These are phyloP conservation scores for Haemorhous mexicanus DNA, from an alignment of 2,113 vertebrate species.

Conservation along the genomic window DNA sequence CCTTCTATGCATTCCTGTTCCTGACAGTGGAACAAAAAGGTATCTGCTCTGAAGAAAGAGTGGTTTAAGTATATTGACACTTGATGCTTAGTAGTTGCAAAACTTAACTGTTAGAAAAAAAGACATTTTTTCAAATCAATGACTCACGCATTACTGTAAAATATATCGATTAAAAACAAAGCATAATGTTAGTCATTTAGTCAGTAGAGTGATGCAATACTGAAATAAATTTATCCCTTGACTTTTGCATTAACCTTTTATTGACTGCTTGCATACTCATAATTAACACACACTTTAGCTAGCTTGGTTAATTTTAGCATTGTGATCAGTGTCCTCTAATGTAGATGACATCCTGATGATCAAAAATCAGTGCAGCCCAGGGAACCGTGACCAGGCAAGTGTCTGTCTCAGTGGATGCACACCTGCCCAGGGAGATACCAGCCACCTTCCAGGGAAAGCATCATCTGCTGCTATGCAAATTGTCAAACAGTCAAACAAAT, in stretches of 20 bases:
- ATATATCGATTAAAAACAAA: constrained; percentile 95
- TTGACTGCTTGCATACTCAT: constrained; percentile 98
- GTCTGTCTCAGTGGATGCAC: background rate
- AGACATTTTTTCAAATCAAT: constrained; percentile 83
- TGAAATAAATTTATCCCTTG: constrained; percentile 97
- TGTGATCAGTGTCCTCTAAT: constrained; percentile 72
- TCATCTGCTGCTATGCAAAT: rapidly evolving
- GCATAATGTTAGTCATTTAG: constrained; percentile 89
- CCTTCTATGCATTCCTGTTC: background rate
- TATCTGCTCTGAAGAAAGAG: background rate
- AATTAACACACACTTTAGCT: constrained; percentile 99
- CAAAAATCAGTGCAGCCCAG: constrained; percentile 35
- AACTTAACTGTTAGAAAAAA: constrained; percentile 59
- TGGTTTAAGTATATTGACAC: constrained; percentile 45
- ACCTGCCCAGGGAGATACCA: background rate
- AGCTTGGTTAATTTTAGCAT: constrained; percentile 93
- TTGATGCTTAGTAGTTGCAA: constrained; percentile 47
- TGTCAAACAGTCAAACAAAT: background rate
- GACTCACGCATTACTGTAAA: constrained; percentile 94
- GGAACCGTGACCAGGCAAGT: background rate
- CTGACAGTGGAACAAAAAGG: background rate
- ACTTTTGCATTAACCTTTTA: constrained; percentile 99
- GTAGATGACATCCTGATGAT: constrained; percentile 59
- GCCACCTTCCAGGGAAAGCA: background rate
- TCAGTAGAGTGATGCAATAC: constrained; percentile 94